A percentile compares a stretch with the other conserved stretches of the same genome.
Conservation (phyloP, 2,797 vertebrate species). For the Apogon talboti region DNA sequence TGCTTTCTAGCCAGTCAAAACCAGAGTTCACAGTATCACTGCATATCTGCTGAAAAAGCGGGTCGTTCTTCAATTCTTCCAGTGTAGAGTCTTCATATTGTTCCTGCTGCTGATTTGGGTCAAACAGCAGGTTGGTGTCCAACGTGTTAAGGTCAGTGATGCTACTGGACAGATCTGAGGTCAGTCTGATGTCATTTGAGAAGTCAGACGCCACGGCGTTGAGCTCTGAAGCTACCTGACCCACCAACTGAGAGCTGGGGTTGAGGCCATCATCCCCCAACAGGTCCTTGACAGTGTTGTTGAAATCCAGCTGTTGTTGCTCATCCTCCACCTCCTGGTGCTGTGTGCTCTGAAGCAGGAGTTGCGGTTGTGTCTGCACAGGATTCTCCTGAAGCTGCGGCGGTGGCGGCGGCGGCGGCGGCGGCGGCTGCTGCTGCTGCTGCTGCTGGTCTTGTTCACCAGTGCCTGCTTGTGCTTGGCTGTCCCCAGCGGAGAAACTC, state of each 20-base stretch:
- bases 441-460: conserved; percentile 85
- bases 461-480: conserved; percentile 93
- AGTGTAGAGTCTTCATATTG: conserved; percentile 98
- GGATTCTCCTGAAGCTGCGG: conserved; percentile 77
- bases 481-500: conserved; percentile 90
- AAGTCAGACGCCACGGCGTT: conserved; percentile 93
- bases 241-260: conserved; percentile 93
- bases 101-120: conserved; percentile 97
- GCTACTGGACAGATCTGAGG: conserved; percentile 98
- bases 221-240: conserved; percentile 95
- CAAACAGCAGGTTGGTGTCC: conserved; percentile 98
- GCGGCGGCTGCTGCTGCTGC: conserved; percentile 65
- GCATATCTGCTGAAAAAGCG: conserved; percentile 99
- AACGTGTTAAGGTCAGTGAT: conserved; percentile 98
- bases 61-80: conserved; percentile 99
- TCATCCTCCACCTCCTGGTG: conserved; percentile 80
- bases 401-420: conserved; percentile 46
- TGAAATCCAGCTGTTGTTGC: conserved; percentile 92
- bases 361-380: conserved; percentile 74
- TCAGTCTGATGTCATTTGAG: conserved; percentile 95
- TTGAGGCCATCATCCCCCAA: conserved; percentile 93
- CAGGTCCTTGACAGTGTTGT: conserved; percentile 97
- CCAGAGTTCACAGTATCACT: conserved; percentile 97
- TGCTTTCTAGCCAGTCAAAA: conserved; percentile 99
- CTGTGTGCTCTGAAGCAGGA: conserved; percentile 83